Base-by-base conservation (phyloP, 1,140 invertebrate species). In the Drosophila malerkotliana region DNA sequence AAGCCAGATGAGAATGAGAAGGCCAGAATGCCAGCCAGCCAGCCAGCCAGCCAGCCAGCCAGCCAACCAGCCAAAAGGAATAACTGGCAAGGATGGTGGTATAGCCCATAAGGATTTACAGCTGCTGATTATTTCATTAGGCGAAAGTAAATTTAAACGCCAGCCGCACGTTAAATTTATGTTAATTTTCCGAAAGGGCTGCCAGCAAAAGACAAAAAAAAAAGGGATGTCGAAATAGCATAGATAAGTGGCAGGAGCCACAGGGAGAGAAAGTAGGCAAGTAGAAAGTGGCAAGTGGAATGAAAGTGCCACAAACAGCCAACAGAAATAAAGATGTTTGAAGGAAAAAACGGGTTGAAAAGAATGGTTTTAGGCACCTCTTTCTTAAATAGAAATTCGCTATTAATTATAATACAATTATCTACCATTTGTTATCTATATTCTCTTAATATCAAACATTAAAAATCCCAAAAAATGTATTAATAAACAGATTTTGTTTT, bases 121-220 rank as follows among this genome's bases (percentile, higher is more conserved):
- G 66, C 66, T 81, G 55, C 66, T 87, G 82, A 87, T 87, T 87
- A 87, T 87, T 87, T 88, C 83, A 87, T 87, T 88, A 82, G 51
- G 77, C 77, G 41, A 81, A 84, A 87, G 83, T 87, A 87, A 82
- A 81, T 79, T 87, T 85, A 85, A 82, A 49, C 82, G 59, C 66
- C 75, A 81, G 71, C 64, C 82, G 47, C 58, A 85, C 72, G 61
- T 71, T 71, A 64, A 87, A 87, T 87, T 87, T 88, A 88, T 87
- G 82, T 82, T 87, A 88, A 87, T 87, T 87, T 87, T 52, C 15
- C 60, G 26, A 62, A 77, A 57, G 62, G 62, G 52, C 77, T 79
- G 72, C 28, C 81, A 81, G 74, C 58, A 44, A 34, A 58, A 10
- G 8, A 32, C 9, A 52, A 58, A 10, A 34, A 32, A 32, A 34